Conservation (phyloP, 2,888 invertebrate species). For the Heliconius cydno region DNA sequence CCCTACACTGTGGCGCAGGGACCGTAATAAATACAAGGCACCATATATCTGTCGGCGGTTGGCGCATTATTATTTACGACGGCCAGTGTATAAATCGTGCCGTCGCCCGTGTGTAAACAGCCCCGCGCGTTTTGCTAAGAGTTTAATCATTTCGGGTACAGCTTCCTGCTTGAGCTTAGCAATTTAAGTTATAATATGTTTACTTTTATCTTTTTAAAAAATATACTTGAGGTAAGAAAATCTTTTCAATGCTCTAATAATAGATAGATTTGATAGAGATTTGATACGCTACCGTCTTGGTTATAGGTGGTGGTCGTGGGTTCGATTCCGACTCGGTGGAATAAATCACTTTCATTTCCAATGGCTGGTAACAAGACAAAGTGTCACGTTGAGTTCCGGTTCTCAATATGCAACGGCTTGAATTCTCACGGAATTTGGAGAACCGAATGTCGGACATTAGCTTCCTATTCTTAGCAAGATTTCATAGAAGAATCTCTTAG, state of each 20-base stretch:
- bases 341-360: too few species aligned
- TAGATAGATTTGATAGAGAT: too few species aligned
- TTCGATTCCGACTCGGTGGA: too few species aligned
- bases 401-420: too few species aligned
- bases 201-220: slow-evolving; percentile 35
- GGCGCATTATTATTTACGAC: slow-evolving; percentile 71
- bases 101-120: slow-evolving; percentile 67
- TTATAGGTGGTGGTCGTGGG: too few species aligned
- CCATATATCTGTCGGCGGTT: slow-evolving; percentile 79
- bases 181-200: slow-evolving; percentile 42
- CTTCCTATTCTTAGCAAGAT: too few species aligned
- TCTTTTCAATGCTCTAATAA: background rate
- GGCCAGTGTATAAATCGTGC: slow-evolving; percentile 68
- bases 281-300: too few species aligned
- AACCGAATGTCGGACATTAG: too few species aligned
- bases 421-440: too few species aligned
- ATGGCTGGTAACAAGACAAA: too few species aligned
- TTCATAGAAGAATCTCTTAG: too few species aligned
- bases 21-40: slow-evolving; percentile 71
- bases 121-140: slow-evolving; percentile 43
- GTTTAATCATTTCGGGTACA: slow-evolving; percentile 50
- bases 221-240: slow-evolving; percentile 14
- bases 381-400: too few species aligned
- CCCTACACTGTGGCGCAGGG: slow-evolving; percentile 60
- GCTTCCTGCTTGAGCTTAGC: slow-evolving; percentile 47